Base-by-base conservation (phyloP, 2,113 vertebrate genomes). In the Dasyurus viverrinus region DNA sequence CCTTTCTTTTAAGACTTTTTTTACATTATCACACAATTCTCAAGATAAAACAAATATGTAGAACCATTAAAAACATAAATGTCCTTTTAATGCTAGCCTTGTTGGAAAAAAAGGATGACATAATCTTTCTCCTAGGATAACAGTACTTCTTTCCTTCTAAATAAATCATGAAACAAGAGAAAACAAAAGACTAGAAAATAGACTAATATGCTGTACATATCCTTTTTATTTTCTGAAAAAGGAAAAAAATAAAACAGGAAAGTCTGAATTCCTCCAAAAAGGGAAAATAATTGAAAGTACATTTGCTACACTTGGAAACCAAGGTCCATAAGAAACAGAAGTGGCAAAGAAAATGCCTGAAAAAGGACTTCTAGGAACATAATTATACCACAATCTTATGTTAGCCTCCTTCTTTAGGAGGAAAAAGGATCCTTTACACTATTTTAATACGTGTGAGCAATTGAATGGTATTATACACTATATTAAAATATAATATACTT, bases 11-110 rank as follows among this genome's bases (percentile, higher is more conserved):
- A 91, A 91, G 54, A 52, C 55, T 52, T 12, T 22, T 76, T 60
- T 57, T 90, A 89, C 47, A 52, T 42, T 52, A 89, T 48, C 2
- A 46, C 42, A 27, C 36, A 90, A 93, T 76, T 92, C 90, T 89
- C 26, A 55, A 46, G 36, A 46, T 11, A 1, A 90, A 11, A 52
- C 2, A 54, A 93, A 92, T 7, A 30, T 50, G 9, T 2, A 8
- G 60, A 26, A 24, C 60, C 47, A 3, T 25, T 10, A 91, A 53
- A 53, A 0, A 1, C 52, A 48, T 1, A 0, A 23, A 55, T 7
- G 36, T 1, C 10, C 2, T 27, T 14, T 14, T 42, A 16, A 8
- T 24, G 48, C 9, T 48, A 52, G 42, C 1, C 0, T 0, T 0
- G n/a, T 10, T 84, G 3, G 19, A 46, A 0, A 9, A 30, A 11